Base-by-base conservation (phyloP, 1,140 invertebrate species). In the Arion vulgaris region DNA sequence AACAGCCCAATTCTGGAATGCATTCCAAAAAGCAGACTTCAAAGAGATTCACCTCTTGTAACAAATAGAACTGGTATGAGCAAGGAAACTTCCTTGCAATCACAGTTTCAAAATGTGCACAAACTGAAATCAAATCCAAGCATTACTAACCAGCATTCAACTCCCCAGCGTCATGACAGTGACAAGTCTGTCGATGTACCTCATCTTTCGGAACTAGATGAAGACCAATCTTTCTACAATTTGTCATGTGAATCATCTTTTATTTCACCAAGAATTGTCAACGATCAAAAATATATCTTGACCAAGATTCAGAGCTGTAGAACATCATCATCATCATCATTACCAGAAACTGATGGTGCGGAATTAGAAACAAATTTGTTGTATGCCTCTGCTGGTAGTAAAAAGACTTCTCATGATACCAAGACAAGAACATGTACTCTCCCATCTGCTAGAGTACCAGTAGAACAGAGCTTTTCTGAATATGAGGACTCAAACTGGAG, bases 381-480 rank as follows among this genome's bases (percentile, higher is more conserved):
- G 17, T 5, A 32, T 66, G n/a, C 28, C 28, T 34, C 19, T 23
- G 19, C 5, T 32, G 4, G 11, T 32, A 2, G n/a, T 7, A 66
- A 28, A 34, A 66, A 66, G 17, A 66, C 5, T 66, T 66, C n/a
- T 34, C 4, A 28, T 66, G 62, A 17, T 32, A 34, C n/a, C 28
- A 26, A 57, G 15, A 57, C 26, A 32, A 34, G 7, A 66, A 2
- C 62, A 32, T 32, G 5, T 28, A 17, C 32, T 17, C 62, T 28
- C 17, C 28, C 38, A 7, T 41, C 23, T 72, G 9, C 1, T 1
- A 75, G 73, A 51, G 45, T 32, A 32, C 73, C 73, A 49, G 73
- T 75, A 23, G 73, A 75, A 28, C 73, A 75, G 41, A 75, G 73
- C 53, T 39, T 53, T 23, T 15, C 38, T 75, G 73, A 38, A 7